Evolutionary conservation across 2,797 vertebrate genomes (phyloP).

Genomic region (Falco cherrug): DNA sequence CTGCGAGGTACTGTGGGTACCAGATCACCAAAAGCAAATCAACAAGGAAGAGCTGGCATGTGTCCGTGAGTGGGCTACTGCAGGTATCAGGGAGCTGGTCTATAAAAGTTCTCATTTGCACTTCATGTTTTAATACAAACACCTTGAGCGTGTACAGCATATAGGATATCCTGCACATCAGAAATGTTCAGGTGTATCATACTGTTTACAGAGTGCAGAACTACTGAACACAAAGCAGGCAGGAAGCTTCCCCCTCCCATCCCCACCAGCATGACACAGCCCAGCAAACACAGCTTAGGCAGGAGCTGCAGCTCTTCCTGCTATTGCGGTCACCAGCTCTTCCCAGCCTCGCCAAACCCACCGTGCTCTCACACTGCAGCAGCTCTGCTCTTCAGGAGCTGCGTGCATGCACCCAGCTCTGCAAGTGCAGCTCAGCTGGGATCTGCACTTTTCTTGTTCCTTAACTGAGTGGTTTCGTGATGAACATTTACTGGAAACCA

Average conservation of each 20-base stretch:
- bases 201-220: background rate
- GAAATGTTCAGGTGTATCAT: background rate
- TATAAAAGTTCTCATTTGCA: background rate
- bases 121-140: background rate
- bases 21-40: background rate
- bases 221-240: background rate
- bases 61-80: background rate
- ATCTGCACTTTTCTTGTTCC: background rate
- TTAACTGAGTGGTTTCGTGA: background rate
- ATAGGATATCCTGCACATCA: background rate
- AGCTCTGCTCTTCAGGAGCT: background rate
- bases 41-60: background rate
- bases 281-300: background rate
- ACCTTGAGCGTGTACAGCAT: background rate
- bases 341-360: background rate
- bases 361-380: background rate
- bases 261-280: background rate
- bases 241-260: background rate
- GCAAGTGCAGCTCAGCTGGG: background rate
- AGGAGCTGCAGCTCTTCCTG: constrained; percentile 23
- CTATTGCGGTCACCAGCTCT: background rate
- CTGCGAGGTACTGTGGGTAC: background rate
- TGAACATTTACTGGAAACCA: background rate
- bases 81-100: background rate
- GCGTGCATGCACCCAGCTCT: background rate